Evolutionary conservation across 2,113 vertebrate species (phyloP).

Genomic region (Pollimyrus isidori): DNA sequence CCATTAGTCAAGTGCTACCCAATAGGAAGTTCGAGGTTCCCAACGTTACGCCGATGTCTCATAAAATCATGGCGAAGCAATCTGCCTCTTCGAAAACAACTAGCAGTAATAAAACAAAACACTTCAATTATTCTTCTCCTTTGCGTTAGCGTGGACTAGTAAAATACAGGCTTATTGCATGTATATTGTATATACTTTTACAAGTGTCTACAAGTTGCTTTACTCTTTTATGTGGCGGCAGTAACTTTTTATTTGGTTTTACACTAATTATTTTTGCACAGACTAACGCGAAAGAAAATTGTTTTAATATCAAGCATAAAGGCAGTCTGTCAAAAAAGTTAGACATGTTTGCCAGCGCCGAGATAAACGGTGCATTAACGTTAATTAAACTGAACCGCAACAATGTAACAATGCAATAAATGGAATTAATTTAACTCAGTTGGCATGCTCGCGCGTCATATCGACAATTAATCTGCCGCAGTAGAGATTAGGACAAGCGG

Average conservation of each 20-base stretch:
- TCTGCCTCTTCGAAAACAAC: neutral
- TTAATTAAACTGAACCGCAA: slow-evolving; percentile 9
- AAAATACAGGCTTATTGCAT: neutral
- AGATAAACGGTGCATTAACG: neutral
- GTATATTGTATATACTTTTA: neutral
- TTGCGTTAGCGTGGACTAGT: neutral
- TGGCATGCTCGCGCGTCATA: neutral
- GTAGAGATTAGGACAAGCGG: neutral
- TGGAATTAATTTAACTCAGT: slow-evolving; percentile 2
- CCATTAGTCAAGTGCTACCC: neutral
- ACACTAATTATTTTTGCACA: neutral
- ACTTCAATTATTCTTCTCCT: neutral
- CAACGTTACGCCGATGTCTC: neutral
- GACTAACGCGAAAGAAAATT: neutral
- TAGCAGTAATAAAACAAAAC: neutral
- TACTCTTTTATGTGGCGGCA: neutral
- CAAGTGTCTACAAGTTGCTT: neutral
- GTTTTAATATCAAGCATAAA: neutral
- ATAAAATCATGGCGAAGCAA: neutral
- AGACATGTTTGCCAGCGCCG: neutral
- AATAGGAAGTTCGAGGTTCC: neutral
- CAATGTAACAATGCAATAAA: slow-evolving; percentile 15
- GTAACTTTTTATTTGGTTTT: neutral
- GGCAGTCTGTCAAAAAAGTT: neutral
- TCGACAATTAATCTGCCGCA: neutral